These are phyloP conservation scores for Motacilla tschutschensis DNA, from an alignment of 2,113 vertebrate species.

Conservation along the genomic window DNA sequence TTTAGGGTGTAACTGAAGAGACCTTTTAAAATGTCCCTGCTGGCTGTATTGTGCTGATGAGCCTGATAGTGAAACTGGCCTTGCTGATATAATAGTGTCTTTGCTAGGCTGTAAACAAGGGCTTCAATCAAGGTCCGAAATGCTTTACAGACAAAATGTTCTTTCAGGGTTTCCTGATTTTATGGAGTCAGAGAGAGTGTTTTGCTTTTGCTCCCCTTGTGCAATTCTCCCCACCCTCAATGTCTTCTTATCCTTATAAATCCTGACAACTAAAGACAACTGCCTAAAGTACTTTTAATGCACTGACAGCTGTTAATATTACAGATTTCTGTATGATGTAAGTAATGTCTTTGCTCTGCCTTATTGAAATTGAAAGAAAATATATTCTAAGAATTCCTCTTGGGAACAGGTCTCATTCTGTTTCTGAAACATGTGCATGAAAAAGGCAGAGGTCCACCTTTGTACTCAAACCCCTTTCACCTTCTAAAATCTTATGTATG, in stretches of 20 bases:
- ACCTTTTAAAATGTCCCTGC: constrained; percentile 45
- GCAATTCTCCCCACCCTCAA: neutral
- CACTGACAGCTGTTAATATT: constrained; percentile 12
- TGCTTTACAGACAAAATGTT: constrained; percentile 29
- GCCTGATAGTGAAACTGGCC: constrained; percentile 9
- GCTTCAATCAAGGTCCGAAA: constrained; percentile 60
- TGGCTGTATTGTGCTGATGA: constrained; percentile 3
- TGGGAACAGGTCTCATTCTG: neutral
- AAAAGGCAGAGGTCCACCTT: neutral
- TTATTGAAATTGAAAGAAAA: neutral
- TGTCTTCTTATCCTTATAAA: constrained; percentile 26
- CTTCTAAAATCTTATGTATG: neutral
- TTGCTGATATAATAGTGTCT: constrained; percentile 21
- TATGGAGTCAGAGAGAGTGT: neutral
- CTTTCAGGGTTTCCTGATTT: constrained; percentile 45
- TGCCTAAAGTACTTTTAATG: constrained; percentile 28
- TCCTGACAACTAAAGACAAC: neutral
- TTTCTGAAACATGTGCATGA: neutral
- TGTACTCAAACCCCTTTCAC: neutral
- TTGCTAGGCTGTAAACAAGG: constrained; percentile 30
- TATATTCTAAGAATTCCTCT: neutral
- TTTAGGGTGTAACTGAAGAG: constrained; percentile 32
- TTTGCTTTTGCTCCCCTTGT: constrained; percentile 17
- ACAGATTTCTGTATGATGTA: neutral
- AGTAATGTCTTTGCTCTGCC: neutral